Base-by-base conservation (phyloP, 2,113 vertebrate genomes). In the Anoura caudifer region DNA sequence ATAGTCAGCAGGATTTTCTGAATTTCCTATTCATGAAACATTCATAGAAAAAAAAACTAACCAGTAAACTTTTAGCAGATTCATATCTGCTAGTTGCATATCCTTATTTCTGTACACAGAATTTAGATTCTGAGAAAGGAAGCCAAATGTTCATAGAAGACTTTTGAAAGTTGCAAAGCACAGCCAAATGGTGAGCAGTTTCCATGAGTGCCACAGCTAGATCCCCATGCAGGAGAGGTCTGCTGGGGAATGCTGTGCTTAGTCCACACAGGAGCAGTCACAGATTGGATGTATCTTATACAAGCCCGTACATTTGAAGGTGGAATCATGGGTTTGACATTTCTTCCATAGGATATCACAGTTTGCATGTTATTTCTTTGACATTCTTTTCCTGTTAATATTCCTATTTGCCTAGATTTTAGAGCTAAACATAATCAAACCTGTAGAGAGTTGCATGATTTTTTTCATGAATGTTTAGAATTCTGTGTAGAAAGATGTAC, bases 81-180 rank as follows among this genome's bases (percentile, higher is more conserved):
- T 70, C 28, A 15, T 54, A 67, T 26, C 47, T 14, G 86, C 28
- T 41, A 13, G 77, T 69, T 88, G 43, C 31, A 70, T 47, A 16
- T 93, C 45, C 73, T 91, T 82, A 47, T 91, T 96, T 94, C 80
- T 94, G 92, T 79, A 95, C 56, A 77, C 12, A 90, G 36, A 4
- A 7, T 79, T 56, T 92, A 47, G 76, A 92, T 97, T 91, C 88
- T 97, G 87, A 83, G 87, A 95, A 96, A 93, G 82, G 52, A 86
- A 79, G 52, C 17, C 33, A 77, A 43, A 59, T 86, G 8, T 88
- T 92, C 33, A 17, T 59, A 83, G 50, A 75, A 79, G 36, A 38
- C 69, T 87, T 88, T 67, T 45, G 63, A 77, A 84, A 84, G 72
- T 52, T 26, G 11, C 41, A 67, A 17, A 80, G 65, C 76, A 87